Base-by-base conservation (phyloP, 2,113 vertebrate species). In the Periophthalmodon schlosseri region DNA sequence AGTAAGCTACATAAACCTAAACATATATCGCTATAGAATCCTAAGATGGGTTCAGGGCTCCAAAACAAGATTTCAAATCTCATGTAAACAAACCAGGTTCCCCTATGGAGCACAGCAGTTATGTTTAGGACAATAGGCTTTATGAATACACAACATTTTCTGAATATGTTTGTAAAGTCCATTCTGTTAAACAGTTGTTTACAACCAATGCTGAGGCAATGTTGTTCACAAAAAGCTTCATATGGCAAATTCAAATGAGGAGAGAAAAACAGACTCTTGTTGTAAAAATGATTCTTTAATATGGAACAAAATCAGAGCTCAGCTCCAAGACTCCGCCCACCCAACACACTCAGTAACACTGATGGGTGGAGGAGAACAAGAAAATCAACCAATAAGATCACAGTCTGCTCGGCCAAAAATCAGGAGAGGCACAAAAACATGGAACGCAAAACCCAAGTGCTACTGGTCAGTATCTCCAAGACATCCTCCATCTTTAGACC, bases 241-340 rank as follows among this genome's bases (percentile, higher is more conserved):
- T 20, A 56, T 24, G 11, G 14, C 12, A 24, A 28, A 57, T 28
- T 60, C 11, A 64, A 57, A 71, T 11, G 67, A 21, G 74, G 12
- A 20, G 2, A 75, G 24, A 74, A 54, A 83, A 34, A 76, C 44
- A 14, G 70, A 90, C 72, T 76, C 80, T 21, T 50, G 69, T 90
- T 83, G 87, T 92, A 94, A 92, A 94, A 94, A 94, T 91, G 57
- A 91, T 88, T 92, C 89, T 94, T 95, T 93, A 94, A 93, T 92
- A 92, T 92, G 91, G 93, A 95, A 94, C 93, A 93, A 93, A 94
- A 91, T 93, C 90, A 93, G 92, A 94, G 92, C 93, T 94, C 93
- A 94, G 94, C 94, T 94, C 93, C 88, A 91, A 85, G 91, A 86
- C 89, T 92, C 91, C 84, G 57, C 83, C 93, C 91, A 90, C 89